Evolutionary conservation across 2,888 invertebrate genomes (phyloP).

Genomic region (Agapetus fuscipes): DNA sequence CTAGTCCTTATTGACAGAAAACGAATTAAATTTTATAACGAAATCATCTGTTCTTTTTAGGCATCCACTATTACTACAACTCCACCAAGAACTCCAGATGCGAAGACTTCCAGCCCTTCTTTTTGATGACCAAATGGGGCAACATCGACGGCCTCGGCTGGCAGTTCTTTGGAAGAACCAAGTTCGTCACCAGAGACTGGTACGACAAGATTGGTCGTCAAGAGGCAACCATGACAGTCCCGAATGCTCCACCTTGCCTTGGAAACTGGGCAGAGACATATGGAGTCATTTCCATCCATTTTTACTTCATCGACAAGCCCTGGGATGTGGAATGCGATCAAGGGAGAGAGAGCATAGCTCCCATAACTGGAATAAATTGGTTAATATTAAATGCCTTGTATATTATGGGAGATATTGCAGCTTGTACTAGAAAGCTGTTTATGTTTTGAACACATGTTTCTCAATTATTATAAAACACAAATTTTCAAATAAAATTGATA

Average conservation of each 20-base stretch:
- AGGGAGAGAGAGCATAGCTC: constrained; percentile 3
- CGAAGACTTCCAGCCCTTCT: constrained; percentile 12
- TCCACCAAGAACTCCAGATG: constrained; percentile 9
- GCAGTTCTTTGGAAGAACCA: constrained; percentile 14
- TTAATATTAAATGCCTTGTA: too few species aligned
- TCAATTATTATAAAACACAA: too few species aligned
- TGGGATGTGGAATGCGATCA: constrained; percentile 11
- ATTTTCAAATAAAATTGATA: too few species aligned
- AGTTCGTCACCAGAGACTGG: constrained; percentile 11
- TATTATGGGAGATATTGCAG: too few species aligned
- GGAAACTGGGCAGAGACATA: constrained; percentile 9
- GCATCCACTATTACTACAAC: constrained; percentile 20
- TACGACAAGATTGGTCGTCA: constrained; percentile 11
- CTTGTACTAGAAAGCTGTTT: too few species aligned
- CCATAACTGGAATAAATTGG: background rate
- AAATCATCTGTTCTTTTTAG: constrained; percentile 4
- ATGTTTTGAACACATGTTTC: too few species aligned
- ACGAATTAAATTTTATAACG: background rate
- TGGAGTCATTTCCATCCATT: constrained; percentile 18
- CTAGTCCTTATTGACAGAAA: too few species aligned
- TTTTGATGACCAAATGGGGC: constrained; percentile 10
- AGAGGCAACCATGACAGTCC: constrained; percentile 9
- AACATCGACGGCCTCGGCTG: constrained; percentile 17
- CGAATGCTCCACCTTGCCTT: constrained; percentile 16
- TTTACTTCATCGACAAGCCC: constrained; percentile 19